Conservation (phyloP, 1,140 invertebrate species). For the Rhynchophorus ferrugineus region DNA sequence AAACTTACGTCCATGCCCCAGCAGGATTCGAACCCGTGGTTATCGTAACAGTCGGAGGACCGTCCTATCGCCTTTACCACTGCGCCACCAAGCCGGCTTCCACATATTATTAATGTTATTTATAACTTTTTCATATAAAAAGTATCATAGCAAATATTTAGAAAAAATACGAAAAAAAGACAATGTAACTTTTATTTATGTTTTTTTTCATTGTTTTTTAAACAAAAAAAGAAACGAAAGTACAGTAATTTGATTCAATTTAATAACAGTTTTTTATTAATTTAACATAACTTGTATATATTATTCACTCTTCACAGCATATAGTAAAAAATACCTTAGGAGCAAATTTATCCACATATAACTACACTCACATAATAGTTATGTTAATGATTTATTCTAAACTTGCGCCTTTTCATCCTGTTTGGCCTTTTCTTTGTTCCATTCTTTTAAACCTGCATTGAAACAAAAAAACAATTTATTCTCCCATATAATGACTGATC, state of each 20-base stretch:
- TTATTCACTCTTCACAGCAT: conserved; percentile 13
- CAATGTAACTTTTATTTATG: too few relatives aligned
- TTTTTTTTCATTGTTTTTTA: too few relatives aligned
- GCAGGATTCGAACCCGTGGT: too few relatives aligned
- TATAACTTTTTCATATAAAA: too few relatives aligned
- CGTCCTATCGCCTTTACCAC: too few relatives aligned
- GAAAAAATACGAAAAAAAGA: too few relatives aligned
- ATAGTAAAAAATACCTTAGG: conserved; percentile 15
- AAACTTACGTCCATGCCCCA: too few relatives aligned
- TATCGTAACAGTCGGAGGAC: too few relatives aligned
- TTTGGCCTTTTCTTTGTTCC: conserved; percentile 67
- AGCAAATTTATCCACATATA: conserved; percentile 12
- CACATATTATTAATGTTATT: too few relatives aligned
- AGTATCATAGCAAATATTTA: too few relatives aligned
- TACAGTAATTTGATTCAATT: too few relatives aligned
- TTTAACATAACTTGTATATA: conserved; percentile 11
- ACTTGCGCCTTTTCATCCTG: conserved; percentile 4
- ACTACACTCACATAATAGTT: background rate
- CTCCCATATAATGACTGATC: background rate
- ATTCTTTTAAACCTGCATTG: conserved; percentile 62
- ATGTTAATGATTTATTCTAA: conserved; percentile 2
- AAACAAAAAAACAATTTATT: background rate
- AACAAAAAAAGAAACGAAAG: background rate
- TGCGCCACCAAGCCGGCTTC: too few relatives aligned
- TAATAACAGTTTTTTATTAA: background rate